Conservation (phyloP, 2,888 invertebrate genomes). For the Tryphoninae sp. region DNA sequence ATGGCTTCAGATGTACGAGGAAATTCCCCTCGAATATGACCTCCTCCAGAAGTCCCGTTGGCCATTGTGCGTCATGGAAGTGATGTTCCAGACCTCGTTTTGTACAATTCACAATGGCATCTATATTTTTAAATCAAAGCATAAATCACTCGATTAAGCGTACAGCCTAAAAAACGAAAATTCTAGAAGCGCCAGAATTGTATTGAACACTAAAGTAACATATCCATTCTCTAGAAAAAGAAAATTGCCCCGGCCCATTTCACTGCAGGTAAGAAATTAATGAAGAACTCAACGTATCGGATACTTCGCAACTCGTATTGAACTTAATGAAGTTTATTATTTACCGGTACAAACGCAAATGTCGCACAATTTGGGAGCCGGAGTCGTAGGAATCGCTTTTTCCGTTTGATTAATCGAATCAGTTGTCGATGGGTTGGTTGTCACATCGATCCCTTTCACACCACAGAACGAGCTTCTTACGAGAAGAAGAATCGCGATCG, state of each 20-base stretch:
- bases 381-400: background rate
- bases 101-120: constrained; percentile 82
- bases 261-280: background rate
- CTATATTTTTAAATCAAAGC: constrained; percentile 47
- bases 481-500: constrained; percentile 49
- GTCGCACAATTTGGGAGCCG: constrained; percentile 45
- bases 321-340: constrained; percentile 3
- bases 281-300: background rate
- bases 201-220: background rate
- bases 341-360: constrained; percentile 60
- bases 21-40: constrained; percentile 72
- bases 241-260: background rate
- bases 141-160: background rate
- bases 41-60: constrained; percentile 76
- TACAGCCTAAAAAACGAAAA: background rate
- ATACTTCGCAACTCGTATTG: background rate
- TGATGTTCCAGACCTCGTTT: constrained; percentile 82
- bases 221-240: background rate
- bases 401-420: background rate
- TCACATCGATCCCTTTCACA: background rate
- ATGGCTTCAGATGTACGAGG: constrained; percentile 81
- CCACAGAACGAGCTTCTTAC: constrained; percentile 9
- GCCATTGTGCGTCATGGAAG: constrained; percentile 84
- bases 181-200: background rate
- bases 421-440: background rate